These are phyloP conservation scores for Steatornis caripensis DNA, from an alignment of 2,113 vertebrate species.

Conservation along the genomic window DNA sequence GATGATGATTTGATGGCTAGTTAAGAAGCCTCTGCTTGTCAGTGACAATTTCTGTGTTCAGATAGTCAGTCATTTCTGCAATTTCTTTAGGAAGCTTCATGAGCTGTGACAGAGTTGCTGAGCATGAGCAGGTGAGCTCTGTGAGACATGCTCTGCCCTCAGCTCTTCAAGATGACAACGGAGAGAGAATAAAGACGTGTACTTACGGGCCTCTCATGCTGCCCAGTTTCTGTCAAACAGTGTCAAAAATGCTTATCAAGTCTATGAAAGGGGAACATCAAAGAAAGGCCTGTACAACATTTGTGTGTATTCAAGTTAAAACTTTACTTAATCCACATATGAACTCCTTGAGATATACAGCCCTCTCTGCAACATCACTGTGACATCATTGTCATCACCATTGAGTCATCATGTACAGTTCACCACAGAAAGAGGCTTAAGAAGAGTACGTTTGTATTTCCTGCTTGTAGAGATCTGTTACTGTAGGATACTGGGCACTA, in stretches of 20 bases:
- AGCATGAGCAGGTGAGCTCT: background rate
- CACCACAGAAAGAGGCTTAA: background rate
- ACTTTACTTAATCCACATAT: background rate
- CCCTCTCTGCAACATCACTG: background rate
- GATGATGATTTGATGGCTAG: background rate
- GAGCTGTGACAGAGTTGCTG: background rate
- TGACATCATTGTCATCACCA: background rate
- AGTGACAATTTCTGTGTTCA: background rate
- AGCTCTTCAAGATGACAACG: background rate
- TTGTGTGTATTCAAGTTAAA: background rate
- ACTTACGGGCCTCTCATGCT: background rate
- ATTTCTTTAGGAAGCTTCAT: background rate
- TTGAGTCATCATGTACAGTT: background rate
- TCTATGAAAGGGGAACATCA: background rate
- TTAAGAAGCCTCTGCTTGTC: background rate
- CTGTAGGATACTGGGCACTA: background rate
- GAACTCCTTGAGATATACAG: background rate
- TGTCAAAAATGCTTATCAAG: background rate
- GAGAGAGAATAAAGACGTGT: background rate
- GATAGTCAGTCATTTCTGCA: background rate
- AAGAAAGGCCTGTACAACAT: background rate
- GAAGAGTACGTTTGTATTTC: background rate
- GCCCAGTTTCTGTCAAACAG: background rate
- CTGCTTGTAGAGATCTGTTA: background rate
- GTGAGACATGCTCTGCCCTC: background rate